Conservation (phyloP, 2,888 invertebrate species). For the Orthosia gothica region DNA sequence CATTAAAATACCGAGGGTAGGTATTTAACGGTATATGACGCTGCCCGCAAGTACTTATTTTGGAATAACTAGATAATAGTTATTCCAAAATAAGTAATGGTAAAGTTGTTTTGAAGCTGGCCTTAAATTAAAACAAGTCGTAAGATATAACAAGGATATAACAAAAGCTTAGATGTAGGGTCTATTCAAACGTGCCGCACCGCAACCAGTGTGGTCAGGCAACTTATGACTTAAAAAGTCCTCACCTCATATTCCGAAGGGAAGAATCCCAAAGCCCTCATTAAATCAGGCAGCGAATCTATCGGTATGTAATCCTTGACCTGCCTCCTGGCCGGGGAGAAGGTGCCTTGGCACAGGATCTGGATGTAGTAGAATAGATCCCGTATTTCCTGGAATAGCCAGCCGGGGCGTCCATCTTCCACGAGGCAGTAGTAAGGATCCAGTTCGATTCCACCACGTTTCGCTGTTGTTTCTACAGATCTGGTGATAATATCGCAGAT, state of each 20-base stretch:
- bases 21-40: no score
- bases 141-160: neutral
- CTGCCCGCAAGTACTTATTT: no score
- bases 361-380: slow-evolving; percentile 95
- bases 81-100: neutral
- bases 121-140: neutral
- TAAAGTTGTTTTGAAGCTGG: neutral
- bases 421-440: slow-evolving; percentile 94
- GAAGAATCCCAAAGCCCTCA: slow-evolving; percentile 95
- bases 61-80: no score
- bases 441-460: slow-evolving; percentile 91
- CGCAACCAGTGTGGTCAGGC: neutral
- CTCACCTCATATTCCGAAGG: slow-evolving; percentile 94
- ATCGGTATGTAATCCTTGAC: slow-evolving; percentile 92
- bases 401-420: slow-evolving; percentile 94
- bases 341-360: slow-evolving; percentile 94
- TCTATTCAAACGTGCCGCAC: neutral
- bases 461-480: slow-evolving; percentile 88
- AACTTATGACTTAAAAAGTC: neutral
- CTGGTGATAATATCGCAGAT: slow-evolving; percentile 73
- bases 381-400: slow-evolving; percentile 94
- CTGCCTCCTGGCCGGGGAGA: slow-evolving; percentile 92
- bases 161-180: neutral
- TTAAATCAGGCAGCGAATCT: slow-evolving; percentile 93
- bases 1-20: no score